phyloP scores from a whole-genome alignment of 2,113 vertebrate genomes.

The Epinephelus moara region DNA sequence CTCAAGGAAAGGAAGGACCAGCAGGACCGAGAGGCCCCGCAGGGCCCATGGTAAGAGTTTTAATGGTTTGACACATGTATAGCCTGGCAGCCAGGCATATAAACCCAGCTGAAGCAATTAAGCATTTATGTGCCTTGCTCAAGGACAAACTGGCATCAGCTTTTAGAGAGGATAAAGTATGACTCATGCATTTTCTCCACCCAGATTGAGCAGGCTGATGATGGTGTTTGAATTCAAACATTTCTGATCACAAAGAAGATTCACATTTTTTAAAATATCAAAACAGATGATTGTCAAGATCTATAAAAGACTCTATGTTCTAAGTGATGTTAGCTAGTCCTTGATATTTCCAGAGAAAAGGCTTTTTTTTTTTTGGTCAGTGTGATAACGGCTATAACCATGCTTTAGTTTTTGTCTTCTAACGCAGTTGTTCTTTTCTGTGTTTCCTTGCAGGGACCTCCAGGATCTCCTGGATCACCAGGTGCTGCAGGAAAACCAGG shows the following conservation, averaged over 20 bases:
- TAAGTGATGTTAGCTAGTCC: no score
- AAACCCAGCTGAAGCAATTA: neutral
- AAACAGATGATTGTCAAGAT: neutral
- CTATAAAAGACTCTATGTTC: neutral
- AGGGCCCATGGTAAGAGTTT: slow-evolving; percentile 89
- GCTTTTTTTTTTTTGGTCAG: neutral
- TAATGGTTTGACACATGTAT: neutral
- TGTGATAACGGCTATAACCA: neutral
- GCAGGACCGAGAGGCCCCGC: slow-evolving; percentile 92
- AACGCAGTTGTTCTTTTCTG: no score
- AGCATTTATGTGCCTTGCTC: slow-evolving; percentile 1
- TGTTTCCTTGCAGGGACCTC: slow-evolving; percentile 87
- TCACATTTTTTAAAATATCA: neutral
- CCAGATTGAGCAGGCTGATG: neutral
- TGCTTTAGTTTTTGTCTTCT: neutral
- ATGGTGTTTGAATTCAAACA: neutral
- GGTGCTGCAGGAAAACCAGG: slow-evolving; percentile 92
- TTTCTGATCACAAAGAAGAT: neutral
- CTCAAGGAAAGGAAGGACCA: slow-evolving; percentile 93
- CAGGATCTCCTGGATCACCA: slow-evolving; percentile 91
- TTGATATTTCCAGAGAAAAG: neutral
- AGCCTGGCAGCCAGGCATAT: neutral
- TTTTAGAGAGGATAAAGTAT: neutral
- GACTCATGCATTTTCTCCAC: neutral
- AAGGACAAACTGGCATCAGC: neutral